phyloP scores from a whole-genome alignment of 2,797 vertebrate genomes.

The Gymnothorax javanicus region DNA sequence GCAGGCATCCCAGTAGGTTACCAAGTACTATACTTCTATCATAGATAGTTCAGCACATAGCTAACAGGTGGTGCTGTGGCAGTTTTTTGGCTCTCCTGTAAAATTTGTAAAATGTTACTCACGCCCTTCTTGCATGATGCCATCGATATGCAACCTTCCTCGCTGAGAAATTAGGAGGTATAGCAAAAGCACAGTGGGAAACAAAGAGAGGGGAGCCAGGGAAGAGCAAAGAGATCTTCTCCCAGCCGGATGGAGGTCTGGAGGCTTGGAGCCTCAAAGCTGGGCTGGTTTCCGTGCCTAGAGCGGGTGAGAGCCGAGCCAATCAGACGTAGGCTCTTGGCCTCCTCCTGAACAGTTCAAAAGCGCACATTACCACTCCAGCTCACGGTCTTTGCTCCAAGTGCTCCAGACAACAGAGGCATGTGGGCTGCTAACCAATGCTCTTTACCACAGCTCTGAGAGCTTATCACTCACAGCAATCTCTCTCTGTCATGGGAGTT shows the following conservation, averaged over 20 bases:
- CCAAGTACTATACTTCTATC: too few relatives aligned
- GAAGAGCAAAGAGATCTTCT: neutral
- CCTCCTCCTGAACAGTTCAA: neutral
- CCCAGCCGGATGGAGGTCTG: slow-evolving; percentile 4
- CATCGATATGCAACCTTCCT: neutral
- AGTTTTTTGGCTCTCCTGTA: too few relatives aligned
- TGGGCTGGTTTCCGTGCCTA: neutral
- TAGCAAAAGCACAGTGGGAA: neutral
- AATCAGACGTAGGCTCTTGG: neutral
- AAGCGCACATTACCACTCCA: neutral
- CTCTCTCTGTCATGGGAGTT: neutral
- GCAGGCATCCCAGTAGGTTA: too few relatives aligned
- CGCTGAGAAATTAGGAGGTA: neutral
- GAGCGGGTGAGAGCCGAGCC: neutral
- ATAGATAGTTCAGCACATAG: too few relatives aligned
- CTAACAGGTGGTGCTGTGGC: too few relatives aligned
- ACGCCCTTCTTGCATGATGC: too few relatives aligned
- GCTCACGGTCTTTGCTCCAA: neutral
- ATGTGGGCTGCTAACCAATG: neutral
- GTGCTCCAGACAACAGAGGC: neutral
- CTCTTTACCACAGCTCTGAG: neutral
- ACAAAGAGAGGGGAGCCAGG: neutral
- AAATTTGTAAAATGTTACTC: too few relatives aligned
- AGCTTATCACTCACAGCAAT: neutral
- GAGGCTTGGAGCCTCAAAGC: neutral